Evolutionary conservation across 2,797 vertebrate genomes (phyloP), one percentile per base, ranked within the genome.

Genomic region (Danio choprae): DNA sequence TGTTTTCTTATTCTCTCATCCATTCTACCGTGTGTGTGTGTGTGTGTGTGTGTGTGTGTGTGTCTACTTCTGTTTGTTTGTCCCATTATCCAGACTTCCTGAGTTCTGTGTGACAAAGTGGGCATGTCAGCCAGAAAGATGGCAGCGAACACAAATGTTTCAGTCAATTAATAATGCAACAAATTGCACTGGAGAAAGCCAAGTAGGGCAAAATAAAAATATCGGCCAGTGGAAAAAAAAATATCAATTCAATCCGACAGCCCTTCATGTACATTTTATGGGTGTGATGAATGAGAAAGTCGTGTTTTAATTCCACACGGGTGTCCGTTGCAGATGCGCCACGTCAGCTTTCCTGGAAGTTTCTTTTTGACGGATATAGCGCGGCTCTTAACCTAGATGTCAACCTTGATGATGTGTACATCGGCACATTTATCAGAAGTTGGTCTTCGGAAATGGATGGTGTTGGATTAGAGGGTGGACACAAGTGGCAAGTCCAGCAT

Each of bases 121-220:
- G 44, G 56, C 65, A 67, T 74, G 79, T 78, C 81, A 75, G 80
- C 71, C 40, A 75, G 85, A 88, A 89, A 87, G 82, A 81, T 84
- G 84, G 87, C 82, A 69, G 85, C 82, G 74, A 87, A 90, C 87
- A 88, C 83, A 85, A 89, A 90, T 84, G 90, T 86, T 88, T 90
- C 85, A 84, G 87, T 82, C 71, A 77, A 88, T 94, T 87, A 93
- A 93, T 92, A 92, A 92, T 94, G 89, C 84, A 94, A 78, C 68
- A 80, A 81, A 90, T 84, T 87, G 85, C 89, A 89, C 91, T 91
- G 86, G 89, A 88, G 89, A 90, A 92, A 92, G 91, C 89, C 89
- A 67, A 89, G 79, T 77, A 16, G n/a, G 83, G 87, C 46, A 88
- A 91, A 86, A 89, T 87, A 81, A 79, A 63, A 59, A 15, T 59